Evolutionary conservation across 2,797 vertebrate species (phyloP).

Genomic region (Falco biarmicus): DNA sequence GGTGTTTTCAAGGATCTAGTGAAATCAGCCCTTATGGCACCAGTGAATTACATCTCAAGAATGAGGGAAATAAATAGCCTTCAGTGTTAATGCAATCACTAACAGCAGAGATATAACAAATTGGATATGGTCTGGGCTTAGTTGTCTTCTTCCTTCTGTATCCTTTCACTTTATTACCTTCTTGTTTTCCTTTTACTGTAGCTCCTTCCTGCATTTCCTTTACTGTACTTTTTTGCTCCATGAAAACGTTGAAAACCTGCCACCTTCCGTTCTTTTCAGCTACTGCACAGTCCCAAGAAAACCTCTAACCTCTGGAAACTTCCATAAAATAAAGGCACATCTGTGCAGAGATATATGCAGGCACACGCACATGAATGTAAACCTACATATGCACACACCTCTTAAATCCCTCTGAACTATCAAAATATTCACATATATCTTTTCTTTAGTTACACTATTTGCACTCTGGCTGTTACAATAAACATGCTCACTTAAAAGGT

Average conservation of each 20-base stretch:
- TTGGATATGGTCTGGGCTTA: neutral
- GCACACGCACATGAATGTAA: accelerated
- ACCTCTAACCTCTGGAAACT: neutral
- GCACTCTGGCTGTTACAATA: neutral
- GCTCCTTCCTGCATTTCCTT: neutral
- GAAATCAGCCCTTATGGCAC: neutral
- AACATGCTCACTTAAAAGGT: neutral
- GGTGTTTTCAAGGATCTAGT: neutral
- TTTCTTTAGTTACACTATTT: neutral
- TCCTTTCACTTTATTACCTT: neutral
- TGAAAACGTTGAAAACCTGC: neutral
- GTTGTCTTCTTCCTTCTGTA: neutral
- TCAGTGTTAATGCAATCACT: neutral
- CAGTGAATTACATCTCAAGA: neutral
- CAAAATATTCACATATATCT: neutral
- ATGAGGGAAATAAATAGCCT: neutral
- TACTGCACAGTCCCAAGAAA: neutral
- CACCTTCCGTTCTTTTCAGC: slow-evolving; percentile 25
- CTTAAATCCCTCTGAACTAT: neutral
- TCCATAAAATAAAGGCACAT: accelerated
- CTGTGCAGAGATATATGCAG: neutral
- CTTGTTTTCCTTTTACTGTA: neutral
- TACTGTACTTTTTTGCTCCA: neutral
- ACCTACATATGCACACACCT: accelerated
- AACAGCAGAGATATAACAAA: neutral